Base-by-base conservation (phyloP, 2,113 vertebrate species). In the Caranx ignobilis region DNA sequence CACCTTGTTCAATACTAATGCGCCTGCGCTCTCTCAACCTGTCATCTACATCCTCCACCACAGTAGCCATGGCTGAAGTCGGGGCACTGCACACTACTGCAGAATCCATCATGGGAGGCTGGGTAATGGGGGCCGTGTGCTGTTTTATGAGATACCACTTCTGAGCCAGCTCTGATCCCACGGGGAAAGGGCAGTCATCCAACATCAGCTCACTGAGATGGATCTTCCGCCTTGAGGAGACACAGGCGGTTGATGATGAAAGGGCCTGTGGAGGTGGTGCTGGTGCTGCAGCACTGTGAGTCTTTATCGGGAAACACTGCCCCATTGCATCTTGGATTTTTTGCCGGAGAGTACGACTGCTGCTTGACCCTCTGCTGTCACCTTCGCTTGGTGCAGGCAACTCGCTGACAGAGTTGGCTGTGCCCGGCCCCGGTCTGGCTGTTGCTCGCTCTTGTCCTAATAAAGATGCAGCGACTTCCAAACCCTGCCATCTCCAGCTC, bases 131-230 rank as follows among this genome's bases (percentile, higher is more conserved):
- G 19, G 94, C 96, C 0, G 96, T 96, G 94, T 96, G 96, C 80
- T 96, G 95, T 83, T 96, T 96, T 77, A 96, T 96, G 50, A 96
- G 93, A 92, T 96, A 89, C 96, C 96, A 96, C 66, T 96, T 96
- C 80, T 95, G 95, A 21, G 96, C 95, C 71, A 96, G 85, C 65
- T 96, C 95, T 0, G 96, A 95, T 55, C 94, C 96, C 0, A 93
- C 92, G 0, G 95, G 95, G 55, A 96, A 96, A 11, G 96, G 96
- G 75, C 96, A 96, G 70, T 94, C 93, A 39, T 96, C 96, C 88
- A 96, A 81, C 96, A 96, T 96, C 84, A 96, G 90, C 87, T 96
- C 96, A 60, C 95, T 95, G 15, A 96, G 90, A 79, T 96, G 96
- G 86, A 96, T 96, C 88, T 96, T 96, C 18, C 96, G 94, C 74